phyloP scores from a whole-genome alignment of 2,888 invertebrate species.

The Apocheima hispidaria region DNA sequence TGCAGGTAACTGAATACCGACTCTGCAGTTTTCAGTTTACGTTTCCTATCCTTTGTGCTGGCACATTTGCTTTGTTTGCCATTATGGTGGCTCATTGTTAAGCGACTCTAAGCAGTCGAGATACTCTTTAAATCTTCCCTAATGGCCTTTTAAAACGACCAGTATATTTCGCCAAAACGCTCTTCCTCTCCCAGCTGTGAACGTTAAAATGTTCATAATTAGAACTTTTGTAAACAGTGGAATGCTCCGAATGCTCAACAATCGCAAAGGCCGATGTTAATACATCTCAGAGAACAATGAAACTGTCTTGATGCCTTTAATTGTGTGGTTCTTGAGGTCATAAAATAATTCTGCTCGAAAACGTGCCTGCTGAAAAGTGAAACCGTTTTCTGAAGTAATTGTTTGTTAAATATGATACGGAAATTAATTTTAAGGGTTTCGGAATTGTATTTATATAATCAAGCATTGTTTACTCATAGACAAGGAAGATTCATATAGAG shows the following conservation, averaged over 20 bases:
- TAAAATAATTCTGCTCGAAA: slow-evolving; percentile 33
- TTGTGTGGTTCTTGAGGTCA: slow-evolving; percentile 36
- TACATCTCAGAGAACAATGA: slow-evolving; percentile 43
- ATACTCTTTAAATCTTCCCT: slow-evolving; percentile 78
- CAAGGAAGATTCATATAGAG: too few species aligned
- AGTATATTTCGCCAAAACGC: slow-evolving; percentile 69
- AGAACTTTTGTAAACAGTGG: slow-evolving; percentile 53
- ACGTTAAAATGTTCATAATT: slow-evolving; percentile 68
- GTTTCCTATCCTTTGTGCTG: slow-evolving; percentile 55
- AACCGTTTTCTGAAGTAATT: slow-evolving; percentile 31
- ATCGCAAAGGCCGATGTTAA: slow-evolving; percentile 42
- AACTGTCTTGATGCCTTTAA: slow-evolving; percentile 43
- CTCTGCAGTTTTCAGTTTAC: slow-evolving; percentile 51
- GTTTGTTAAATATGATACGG: slow-evolving; percentile 31
- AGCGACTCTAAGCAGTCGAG: slow-evolving; percentile 70
- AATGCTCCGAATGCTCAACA: slow-evolving; percentile 42
- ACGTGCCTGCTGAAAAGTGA: slow-evolving; percentile 29
- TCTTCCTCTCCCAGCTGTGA: slow-evolving; percentile 57
- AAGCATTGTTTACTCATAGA: slow-evolving; percentile 1
- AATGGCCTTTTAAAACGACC: slow-evolving; percentile 78
- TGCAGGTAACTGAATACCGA: slow-evolving; percentile 30
- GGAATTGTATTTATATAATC: slow-evolving; percentile 17
- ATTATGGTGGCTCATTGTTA: slow-evolving; percentile 72
- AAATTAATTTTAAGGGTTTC: slow-evolving; percentile 36
- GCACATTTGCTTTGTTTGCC: slow-evolving; percentile 66